Evolutionary conservation across 2,888 invertebrate species (phyloP).

Genomic region (Leptothorax acervorum): DNA sequence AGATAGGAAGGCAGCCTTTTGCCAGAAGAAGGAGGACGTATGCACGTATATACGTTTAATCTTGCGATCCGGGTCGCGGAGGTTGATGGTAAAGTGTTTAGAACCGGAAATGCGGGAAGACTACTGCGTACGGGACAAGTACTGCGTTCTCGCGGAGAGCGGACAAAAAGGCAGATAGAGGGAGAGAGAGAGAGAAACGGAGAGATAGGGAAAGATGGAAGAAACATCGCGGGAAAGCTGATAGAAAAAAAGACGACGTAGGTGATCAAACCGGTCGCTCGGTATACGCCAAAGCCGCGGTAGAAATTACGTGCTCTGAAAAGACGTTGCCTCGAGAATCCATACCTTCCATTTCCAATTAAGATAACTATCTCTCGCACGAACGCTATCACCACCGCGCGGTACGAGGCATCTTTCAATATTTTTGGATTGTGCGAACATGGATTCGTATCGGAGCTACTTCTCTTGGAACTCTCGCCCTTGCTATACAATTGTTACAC

Average conservation of each 20-base stretch:
- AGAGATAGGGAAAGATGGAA: constrained; percentile 37
- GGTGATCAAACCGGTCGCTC: constrained; percentile 69
- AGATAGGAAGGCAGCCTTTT: constrained; percentile 12
- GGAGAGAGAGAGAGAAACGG: constrained; percentile 3
- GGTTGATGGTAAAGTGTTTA: constrained; percentile 62
- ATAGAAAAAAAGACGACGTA: constrained; percentile 68
- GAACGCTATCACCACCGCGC: constrained; percentile 35
- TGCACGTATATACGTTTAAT: constrained; percentile 60
- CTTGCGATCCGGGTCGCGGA: constrained; percentile 63
- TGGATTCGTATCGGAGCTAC: neutral
- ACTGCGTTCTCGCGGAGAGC: constrained; percentile 44
- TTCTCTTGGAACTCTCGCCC: neutral
- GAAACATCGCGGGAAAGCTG: constrained; percentile 71
- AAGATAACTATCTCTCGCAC: constrained; percentile 52
- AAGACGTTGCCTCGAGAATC: constrained; percentile 48
- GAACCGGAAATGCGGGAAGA: constrained; percentile 70
- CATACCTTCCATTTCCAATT: constrained; percentile 47
- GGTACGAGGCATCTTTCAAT: constrained; percentile 23
- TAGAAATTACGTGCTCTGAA: constrained; percentile 36
- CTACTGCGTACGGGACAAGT: constrained; percentile 56
- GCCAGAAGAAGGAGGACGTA: constrained; percentile 7
- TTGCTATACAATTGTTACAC: neutral
- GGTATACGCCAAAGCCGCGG: constrained; percentile 44
- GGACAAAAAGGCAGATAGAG: neutral
- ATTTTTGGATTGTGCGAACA: constrained; percentile 24